A percentile compares a stretch with the other conserved stretches of the same genome.
Conservation (phyloP, 2,888 invertebrate species). For the Tipula vernalis region DNA sequence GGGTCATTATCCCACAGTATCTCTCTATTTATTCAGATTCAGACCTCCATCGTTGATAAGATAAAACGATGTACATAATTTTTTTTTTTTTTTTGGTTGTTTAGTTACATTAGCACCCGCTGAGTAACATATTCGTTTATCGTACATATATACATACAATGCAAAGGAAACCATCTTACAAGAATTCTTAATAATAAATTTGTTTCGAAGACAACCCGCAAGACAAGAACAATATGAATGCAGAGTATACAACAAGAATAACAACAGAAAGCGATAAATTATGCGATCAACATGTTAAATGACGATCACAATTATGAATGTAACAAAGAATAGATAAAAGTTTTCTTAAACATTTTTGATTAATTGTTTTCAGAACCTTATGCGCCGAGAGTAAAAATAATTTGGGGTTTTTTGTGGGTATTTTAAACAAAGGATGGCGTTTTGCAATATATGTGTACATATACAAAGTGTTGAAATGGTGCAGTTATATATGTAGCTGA, state of each 20-base stretch:
- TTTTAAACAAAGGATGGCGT: neutral
- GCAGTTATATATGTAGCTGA: neutral
- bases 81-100: slow-evolving; percentile 5
- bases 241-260: neutral
- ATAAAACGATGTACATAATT: neutral
- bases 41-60: neutral
- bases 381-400: neutral
- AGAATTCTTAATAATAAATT: neutral
- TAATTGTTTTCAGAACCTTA: neutral
- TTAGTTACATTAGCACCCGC: slow-evolving; percentile 16
- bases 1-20: neutral
- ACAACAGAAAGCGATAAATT: neutral
- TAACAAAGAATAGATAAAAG: neutral
- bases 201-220: neutral
- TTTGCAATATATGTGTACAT: no score
- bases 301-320: slow-evolving; percentile 6
- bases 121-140: slow-evolving; percentile 15
- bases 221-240: neutral
- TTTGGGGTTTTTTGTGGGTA: neutral
- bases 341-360: neutral
- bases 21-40: neutral
- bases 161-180: neutral
- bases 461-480: neutral
- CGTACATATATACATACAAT: neutral
- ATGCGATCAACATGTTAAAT: slow-evolving; percentile 5